Percentiles rank a stretch among this genome's conserved stretches.
phyloP scores from a whole-genome alignment of 2,797 vertebrate genomes.

The Momotus momota region DNA sequence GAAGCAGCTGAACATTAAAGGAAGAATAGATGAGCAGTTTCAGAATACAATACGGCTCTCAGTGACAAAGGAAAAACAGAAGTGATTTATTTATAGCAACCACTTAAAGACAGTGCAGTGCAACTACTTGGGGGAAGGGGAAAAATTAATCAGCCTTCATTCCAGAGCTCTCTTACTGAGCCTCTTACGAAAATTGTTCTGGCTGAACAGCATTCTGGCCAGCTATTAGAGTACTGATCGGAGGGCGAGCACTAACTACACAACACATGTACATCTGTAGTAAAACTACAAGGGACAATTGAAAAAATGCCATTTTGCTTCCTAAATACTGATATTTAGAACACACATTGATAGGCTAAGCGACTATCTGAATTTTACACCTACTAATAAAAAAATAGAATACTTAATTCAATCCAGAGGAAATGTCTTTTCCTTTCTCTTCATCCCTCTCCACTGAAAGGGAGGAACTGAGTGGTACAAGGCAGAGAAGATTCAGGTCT shows the following conservation, averaged over 20 bases:
- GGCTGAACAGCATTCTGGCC: neutral
- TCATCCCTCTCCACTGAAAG: neutral
- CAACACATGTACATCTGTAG: rapidly evolving
- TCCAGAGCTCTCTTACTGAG: constrained; percentile 47
- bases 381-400: neutral
- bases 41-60: constrained; percentile 59
- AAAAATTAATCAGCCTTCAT: constrained; percentile 53
- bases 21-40: constrained; percentile 69
- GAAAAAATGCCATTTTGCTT: neutral
- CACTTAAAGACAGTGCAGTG: constrained; percentile 75
- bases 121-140: constrained; percentile 62
- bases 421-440: neutral
- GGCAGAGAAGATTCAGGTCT: neutral
- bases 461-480: neutral
- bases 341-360: neutral
- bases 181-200: neutral
- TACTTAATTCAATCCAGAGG: neutral
- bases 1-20: constrained; percentile 68
- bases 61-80: constrained; percentile 76
- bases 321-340: neutral
- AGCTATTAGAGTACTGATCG: neutral
- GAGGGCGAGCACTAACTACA: neutral
- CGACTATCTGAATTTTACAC: neutral
- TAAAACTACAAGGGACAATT: neutral
- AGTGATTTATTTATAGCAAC: constrained; percentile 78